phyloP scores from a whole-genome alignment of 1,140 invertebrate species.

The Hylyphantes graminicola region DNA sequence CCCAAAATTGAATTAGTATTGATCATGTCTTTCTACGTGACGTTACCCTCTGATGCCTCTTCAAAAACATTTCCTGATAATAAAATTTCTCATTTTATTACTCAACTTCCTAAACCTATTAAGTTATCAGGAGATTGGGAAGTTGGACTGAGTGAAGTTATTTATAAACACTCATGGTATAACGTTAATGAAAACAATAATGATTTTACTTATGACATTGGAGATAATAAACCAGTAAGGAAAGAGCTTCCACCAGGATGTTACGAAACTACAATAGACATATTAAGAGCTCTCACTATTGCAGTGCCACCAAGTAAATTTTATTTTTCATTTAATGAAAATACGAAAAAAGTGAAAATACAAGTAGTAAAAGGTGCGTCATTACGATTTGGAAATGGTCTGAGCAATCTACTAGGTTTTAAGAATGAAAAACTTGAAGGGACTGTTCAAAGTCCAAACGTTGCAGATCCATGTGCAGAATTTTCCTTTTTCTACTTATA shows the following conservation, averaged over 20 bases:
- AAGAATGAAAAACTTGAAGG: not conserved
- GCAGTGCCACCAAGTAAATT: not conserved
- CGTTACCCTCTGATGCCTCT: no score
- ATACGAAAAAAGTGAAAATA: not conserved
- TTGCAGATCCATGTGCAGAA: not conserved
- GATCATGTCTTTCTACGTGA: no score
- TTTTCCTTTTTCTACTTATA: constrained; percentile 1
- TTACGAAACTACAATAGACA: constrained; percentile 7
- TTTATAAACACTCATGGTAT: constrained; percentile 5
- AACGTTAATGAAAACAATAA: constrained; percentile 5
- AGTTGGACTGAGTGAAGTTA: constrained; percentile 18
- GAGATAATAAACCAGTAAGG: not conserved
- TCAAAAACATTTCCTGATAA: constrained; percentile 33
- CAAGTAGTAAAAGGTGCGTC: not conserved
- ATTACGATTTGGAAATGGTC: not conserved
- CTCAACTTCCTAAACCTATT: not conserved
- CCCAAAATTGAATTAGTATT: not conserved
- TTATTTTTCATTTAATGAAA: not conserved
- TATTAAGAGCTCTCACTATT: not conserved
- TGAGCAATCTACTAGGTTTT: not conserved
- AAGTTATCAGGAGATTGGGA: not conserved
- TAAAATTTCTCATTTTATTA: constrained; percentile 11
- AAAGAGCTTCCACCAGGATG: not conserved
- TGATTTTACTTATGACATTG: not conserved
- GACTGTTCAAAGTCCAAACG: not conserved